Evolutionary conservation across 2,113 vertebrate species (phyloP), one percentile per base, ranked within the genome.

Genomic region (Gallinago undulata): DNA sequence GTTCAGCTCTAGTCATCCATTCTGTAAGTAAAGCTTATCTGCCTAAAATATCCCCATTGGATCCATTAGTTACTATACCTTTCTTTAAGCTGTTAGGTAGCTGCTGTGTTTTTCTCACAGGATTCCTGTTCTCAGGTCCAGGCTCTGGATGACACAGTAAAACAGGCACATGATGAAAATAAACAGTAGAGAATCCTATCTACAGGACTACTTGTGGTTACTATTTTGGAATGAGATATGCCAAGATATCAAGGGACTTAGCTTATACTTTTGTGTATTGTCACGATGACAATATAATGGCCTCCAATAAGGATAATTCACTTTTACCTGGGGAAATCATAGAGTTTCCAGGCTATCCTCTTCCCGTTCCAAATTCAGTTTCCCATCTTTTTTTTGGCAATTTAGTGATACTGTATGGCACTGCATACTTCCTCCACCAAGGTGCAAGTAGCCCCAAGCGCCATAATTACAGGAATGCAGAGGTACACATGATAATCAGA

Each of bases 11-110:
- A 62, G 75, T 59, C 88, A 90, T 55, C 72, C 53, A 9, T 45
- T 62, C 60, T 60, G 76, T 86, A 96, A 92, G 69, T 84, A 90
- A 92, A 87, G 37, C 62, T 62, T 78, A 53, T 90, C 51, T 87
- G 62, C 69, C 84, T 91, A 87, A 91, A 86, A 92, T 39, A 92
- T 62, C 68, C 76, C 74, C 89, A 9, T 4, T 66, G 86, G 83
- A 90, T 64, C 69, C 64, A 45, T 78, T 60, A 80, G 72, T 55
- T 78, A 41, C 72, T 77, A 11, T 45, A 63, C 56, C 53, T 84
- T 89, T 84, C 85, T 47, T 59, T 55, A 82, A 89, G 64, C 64
- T 72, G 21, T 51, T 78, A 90, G 70, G 57, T 76, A 93, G 59
- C 50, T 13, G 6, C 63, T 68, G 13, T 76, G 35, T 41, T 84